These are phyloP conservation scores for Rutpela maculata DNA, from an alignment of 2,888 invertebrate genomes.

Conservation along the genomic window DNA sequence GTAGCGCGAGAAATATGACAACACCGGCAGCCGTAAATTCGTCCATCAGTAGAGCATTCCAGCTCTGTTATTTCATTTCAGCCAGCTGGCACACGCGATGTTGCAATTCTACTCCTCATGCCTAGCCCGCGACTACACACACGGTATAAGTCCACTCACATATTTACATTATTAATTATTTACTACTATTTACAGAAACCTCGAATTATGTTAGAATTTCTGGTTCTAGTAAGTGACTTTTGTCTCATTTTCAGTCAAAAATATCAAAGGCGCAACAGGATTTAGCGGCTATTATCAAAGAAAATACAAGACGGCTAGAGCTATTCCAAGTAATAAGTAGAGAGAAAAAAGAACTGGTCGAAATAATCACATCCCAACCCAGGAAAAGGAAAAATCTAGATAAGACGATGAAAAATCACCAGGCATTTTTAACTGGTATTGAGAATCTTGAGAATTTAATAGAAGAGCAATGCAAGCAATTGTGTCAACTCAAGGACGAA, in stretches of 20 bases:
- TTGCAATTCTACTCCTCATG: no score
- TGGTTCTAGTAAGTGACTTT: no score
- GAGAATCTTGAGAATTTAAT: constrained; percentile 70
- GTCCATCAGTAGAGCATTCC: no score
- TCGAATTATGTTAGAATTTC: no score
- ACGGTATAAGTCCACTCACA: no score
- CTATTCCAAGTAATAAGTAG: constrained; percentile 76
- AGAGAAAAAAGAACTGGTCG: constrained; percentile 75
- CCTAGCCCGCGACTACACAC: no score
- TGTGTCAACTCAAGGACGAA: constrained; percentile 65
- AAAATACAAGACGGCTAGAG: constrained; percentile 77
- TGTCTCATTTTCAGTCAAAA: constrained; percentile 61
- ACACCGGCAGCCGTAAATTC: no score
- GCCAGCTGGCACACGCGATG: no score
- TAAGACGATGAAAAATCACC: constrained; percentile 66
- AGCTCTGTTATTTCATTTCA: no score
- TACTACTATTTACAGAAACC: no score
- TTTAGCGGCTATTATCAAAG: constrained; percentile 73
- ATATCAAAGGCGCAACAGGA: constrained; percentile 70
- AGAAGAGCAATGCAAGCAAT: constrained; percentile 70
- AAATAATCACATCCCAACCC: constrained; percentile 71
- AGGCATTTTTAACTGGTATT: constrained; percentile 70
- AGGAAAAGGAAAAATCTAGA: constrained; percentile 64
- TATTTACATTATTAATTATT: no score
- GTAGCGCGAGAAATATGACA: no score